Base-by-base conservation (phyloP, 2,888 invertebrate species). In the Brachynemurus nebulosus region DNA sequence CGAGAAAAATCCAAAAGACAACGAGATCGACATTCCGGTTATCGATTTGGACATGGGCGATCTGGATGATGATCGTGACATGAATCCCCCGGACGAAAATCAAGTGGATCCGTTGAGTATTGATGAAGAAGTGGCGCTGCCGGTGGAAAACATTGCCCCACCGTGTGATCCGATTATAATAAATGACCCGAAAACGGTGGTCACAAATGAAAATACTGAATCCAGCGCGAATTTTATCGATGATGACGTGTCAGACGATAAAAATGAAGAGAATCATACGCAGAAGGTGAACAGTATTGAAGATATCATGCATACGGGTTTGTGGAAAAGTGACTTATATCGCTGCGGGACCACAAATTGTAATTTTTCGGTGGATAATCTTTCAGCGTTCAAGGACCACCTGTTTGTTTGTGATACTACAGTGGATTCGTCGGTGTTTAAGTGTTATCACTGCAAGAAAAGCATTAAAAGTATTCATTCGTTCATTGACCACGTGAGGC, bases 401-500 rank as follows among this genome's bases (percentile, higher is more conserved):
- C 45, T 66, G n/a, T 57, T 41, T 11, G 54, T 58, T 8, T 71
- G 71, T 45, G 53, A 53, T 12, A 45, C 54, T 2, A 50, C 54
- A 1, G 47, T 51, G 0, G 58, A 58, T 8, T 53, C 53, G 1
- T 54, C 51, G 12, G 57, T 65, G 20, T 60, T 64, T 14, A 62
- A 61, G 33, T 79, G 78, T 52, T 61, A 58, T 1, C 72, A 74
- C 52, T 73, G 74, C 50, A 55, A 58, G 12, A 68, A 68, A 49
- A 52, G 54, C 5, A 67, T 72, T 40, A 64, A 67, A 46, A 66
- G 62, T 36, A 51, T 61, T 2, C 56, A 60, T 2, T 63, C 64
- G 30, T 60, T 78, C 16, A 53, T 72, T 9, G 70, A 72, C 5
- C 81, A 82, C 54, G 58, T 80, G 12, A 69, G 68, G 49, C 56